A percentile compares a stretch with the other conserved stretches of the same genome.
These are phyloP conservation scores for Erebia epiphron DNA, from an alignment of 2,888 invertebrate genomes.

Conservation along the genomic window DNA sequence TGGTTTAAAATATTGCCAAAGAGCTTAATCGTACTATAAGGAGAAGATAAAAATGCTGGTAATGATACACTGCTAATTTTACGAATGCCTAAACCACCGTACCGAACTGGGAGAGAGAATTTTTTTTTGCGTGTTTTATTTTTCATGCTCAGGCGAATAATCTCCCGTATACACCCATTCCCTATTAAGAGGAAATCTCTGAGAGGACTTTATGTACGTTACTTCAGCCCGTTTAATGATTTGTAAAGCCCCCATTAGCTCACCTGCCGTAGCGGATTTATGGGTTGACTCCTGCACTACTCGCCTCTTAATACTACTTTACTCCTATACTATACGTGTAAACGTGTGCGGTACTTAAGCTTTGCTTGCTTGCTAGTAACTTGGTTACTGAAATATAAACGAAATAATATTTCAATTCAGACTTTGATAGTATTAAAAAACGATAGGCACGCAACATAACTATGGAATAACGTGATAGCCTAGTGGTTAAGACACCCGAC, in stretches of 20 bases:
- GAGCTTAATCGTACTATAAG: too few species aligned
- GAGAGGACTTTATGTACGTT: constrained; percentile 32
- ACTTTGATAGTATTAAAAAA: too few species aligned
- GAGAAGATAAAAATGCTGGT: too few species aligned
- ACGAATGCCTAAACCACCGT: too few species aligned
- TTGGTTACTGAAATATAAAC: too few species aligned
- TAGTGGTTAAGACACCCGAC: too few species aligned
- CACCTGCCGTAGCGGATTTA: constrained; percentile 34
- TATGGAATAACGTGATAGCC: too few species aligned
- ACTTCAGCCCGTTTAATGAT: constrained; percentile 35
- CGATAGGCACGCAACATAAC: too few species aligned
- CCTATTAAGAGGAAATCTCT: constrained; percentile 33
- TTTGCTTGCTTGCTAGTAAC: not conserved
- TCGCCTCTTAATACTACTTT: constrained; percentile 8
- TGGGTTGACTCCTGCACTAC: constrained; percentile 21
- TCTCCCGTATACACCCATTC: constrained; percentile 11
- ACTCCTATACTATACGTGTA: constrained; percentile 5
- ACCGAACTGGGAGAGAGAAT: too few species aligned
- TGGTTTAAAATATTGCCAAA: too few species aligned
- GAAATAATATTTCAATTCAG: too few species aligned
- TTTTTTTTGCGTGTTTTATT: not conserved
- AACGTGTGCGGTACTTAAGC: not conserved
- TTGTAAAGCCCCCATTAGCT: constrained; percentile 33
- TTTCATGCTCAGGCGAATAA: not conserved
- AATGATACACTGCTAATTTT: too few species aligned